phyloP scores from a whole-genome alignment of 2,888 invertebrate genomes.

The Tuberolachnus salignus region DNA sequence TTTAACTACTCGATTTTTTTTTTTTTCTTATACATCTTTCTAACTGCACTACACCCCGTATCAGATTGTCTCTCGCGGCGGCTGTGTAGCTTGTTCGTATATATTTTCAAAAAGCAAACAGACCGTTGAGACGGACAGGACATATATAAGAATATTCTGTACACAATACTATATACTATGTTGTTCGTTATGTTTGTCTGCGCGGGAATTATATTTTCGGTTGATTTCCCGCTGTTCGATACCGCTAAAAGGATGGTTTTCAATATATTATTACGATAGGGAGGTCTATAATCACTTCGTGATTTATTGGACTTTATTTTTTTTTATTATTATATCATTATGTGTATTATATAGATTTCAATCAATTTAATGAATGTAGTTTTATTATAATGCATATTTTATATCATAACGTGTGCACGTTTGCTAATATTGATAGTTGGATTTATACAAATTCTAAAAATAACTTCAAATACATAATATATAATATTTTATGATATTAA shows the following conservation, averaged over 20 bases:
- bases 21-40: too few relatives aligned
- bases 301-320: constrained; percentile 23
- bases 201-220: constrained; percentile 26
- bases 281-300: neutral
- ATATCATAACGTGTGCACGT: neutral
- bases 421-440: neutral
- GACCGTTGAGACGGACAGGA: constrained; percentile 34
- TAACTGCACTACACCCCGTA: constrained; percentile 24
- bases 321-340: neutral
- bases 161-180: constrained; percentile 28
- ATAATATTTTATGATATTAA: too few relatives aligned
- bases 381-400: neutral
- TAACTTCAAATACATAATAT: too few relatives aligned
- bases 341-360: too few relatives aligned
- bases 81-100: constrained; percentile 35
- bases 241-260: neutral
- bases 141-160: neutral
- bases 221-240: constrained; percentile 31
- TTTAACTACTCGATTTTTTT: constrained; percentile 38
- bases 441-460: neutral
- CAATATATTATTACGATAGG: neutral
- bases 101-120: constrained; percentile 45
- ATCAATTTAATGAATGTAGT: neutral
- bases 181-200: constrained; percentile 48
- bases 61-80: constrained; percentile 34